A percentile compares a stretch with the other conserved stretches of the same genome.
Conservation (phyloP, 2,797 vertebrate species). For the Artibeus jamaicensis region DNA sequence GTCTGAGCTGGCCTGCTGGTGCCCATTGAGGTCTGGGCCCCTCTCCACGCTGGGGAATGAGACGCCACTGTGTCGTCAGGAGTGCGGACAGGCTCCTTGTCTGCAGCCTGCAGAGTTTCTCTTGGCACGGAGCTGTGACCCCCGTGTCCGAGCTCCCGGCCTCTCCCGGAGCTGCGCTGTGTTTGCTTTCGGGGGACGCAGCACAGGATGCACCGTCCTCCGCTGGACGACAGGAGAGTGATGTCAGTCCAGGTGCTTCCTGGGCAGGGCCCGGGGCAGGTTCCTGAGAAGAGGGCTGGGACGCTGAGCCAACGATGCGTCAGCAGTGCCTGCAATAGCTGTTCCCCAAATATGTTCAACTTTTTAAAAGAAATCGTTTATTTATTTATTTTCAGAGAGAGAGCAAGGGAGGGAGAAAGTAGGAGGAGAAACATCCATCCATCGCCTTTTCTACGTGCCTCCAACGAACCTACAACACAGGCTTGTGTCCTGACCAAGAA, state of each 20-base stretch:
- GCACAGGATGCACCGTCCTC: slow-evolving; percentile 76
- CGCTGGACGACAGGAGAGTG: slow-evolving; percentile 26
- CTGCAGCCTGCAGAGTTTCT: background rate
- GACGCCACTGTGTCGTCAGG: accelerated
- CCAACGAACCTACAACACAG: background rate
- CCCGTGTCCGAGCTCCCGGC: background rate
- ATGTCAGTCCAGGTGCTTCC: slow-evolving; percentile 83
- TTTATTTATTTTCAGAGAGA: background rate
- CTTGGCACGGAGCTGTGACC: background rate
- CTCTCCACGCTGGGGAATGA: background rate
- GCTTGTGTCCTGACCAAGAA: background rate
- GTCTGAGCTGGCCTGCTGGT: background rate
- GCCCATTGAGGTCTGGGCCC: accelerated
- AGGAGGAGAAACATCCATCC: background rate
- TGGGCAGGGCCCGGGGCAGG: slow-evolving; percentile 46
- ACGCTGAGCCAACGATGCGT: slow-evolving; percentile 44
- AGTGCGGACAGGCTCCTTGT: background rate
- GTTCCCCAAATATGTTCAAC: background rate
- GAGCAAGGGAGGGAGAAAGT: background rate
- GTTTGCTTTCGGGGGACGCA: slow-evolving; percentile 63
- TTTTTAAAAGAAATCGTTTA: background rate
- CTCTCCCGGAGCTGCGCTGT: background rate
- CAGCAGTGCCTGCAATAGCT: slow-evolving; percentile 41
- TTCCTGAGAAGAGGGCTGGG: background rate
- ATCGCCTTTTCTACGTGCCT: background rate